These are phyloP conservation scores for Harpegnathos saltator DNA, from an alignment of 1,140 invertebrate genomes.

Conservation along the genomic window DNA sequence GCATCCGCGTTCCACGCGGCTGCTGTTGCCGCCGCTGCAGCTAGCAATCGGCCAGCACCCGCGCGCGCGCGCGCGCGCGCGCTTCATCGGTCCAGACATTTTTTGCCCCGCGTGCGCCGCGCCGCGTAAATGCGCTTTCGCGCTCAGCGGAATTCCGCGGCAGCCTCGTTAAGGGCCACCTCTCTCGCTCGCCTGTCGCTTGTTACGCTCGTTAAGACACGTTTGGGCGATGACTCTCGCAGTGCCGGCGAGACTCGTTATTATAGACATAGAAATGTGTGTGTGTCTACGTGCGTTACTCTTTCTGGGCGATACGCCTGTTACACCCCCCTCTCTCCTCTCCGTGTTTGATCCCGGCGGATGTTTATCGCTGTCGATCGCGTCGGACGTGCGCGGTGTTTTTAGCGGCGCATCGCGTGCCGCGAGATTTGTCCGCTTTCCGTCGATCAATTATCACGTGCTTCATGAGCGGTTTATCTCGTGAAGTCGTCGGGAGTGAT, in stretches of 20 bases:
- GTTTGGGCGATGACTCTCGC: background rate
- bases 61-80: too few species aligned
- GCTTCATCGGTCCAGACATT: conserved; percentile 24
- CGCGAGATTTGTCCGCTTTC: too few species aligned
- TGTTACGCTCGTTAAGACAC: conserved; percentile 19
- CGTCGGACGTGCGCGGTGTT: too few species aligned
- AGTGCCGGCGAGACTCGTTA: background rate
- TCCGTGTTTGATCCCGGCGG: too few species aligned
- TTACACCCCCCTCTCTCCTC: background rate
- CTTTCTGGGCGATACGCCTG: background rate
- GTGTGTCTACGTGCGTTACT: background rate
- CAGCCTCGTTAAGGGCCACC: conserved; percentile 32
- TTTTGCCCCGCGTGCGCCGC: conserved; percentile 45
- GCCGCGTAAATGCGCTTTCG: conserved; percentile 9
- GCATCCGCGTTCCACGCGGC: conserved; percentile 45
- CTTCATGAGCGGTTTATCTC: too few species aligned
- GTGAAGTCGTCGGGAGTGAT: too few species aligned
- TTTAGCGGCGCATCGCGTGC: too few species aligned
- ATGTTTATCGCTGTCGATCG: too few species aligned
- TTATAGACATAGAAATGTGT: background rate
- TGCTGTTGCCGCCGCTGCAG: background rate
- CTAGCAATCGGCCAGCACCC: conserved; percentile 14
- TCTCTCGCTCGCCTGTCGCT: background rate
- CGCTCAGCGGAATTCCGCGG: conserved; percentile 35
- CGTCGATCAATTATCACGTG: too few species aligned